Conservation (phyloP, 2,113 vertebrate species). For the Strix uralensis region DNA sequence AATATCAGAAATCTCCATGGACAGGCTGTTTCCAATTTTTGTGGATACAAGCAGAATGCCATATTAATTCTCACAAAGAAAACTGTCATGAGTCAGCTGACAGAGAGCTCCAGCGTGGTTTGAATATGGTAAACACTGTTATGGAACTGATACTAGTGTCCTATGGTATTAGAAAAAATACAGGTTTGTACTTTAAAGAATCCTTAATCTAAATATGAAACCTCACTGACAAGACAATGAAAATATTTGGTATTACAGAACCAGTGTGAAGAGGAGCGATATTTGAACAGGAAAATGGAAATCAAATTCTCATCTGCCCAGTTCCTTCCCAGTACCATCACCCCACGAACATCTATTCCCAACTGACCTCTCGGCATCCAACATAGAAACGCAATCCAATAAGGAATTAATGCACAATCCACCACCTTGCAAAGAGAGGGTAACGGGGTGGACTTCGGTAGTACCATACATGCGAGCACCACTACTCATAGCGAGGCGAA, state of each 20-base stretch:
- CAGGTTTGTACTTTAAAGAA: not conserved
- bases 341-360: not conserved
- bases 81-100: not conserved
- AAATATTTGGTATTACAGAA: not conserved
- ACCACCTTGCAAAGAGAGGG: not conserved
- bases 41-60: not conserved
- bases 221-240: not conserved
- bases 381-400: not conserved
- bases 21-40: not conserved
- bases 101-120: not conserved
- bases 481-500: not conserved
- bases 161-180: not conserved
- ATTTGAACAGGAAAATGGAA: not conserved
- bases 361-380: not conserved
- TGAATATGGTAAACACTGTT: not conserved
- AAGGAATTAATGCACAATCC: not conserved
- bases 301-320: not conserved
- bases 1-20: not conserved
- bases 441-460: not conserved
- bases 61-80: not conserved
- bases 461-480: fast-evolving
- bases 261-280: not conserved
- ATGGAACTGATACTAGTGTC: not conserved
- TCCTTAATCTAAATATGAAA: not conserved
- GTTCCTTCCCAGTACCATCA: not conserved